A percentile compares a stretch with the other conserved stretches of the same genome.
These are phyloP conservation scores for Myrmophylax atrothorax DNA, from an alignment of 2,113 vertebrate genomes.

Conservation along the genomic window DNA sequence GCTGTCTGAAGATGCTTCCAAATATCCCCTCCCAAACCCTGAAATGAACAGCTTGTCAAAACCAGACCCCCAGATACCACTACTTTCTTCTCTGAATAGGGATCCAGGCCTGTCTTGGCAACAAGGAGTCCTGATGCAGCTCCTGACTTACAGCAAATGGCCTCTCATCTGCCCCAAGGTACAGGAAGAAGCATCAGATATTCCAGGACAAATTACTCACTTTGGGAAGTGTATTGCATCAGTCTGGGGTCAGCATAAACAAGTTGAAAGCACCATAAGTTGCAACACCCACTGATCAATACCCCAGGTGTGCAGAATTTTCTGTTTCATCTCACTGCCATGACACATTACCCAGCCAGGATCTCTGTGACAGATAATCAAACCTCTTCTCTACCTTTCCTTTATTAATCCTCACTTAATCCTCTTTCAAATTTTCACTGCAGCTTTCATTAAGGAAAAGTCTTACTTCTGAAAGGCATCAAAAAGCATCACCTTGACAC, in stretches of 20 bases:
- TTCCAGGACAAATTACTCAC: neutral
- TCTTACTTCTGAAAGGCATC: neutral
- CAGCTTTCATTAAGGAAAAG: neutral
- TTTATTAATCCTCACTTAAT: neutral
- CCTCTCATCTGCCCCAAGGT: rapidly evolving
- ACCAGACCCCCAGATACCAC: neutral
- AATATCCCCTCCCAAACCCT: neutral
- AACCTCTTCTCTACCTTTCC: neutral
- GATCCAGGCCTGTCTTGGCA: too few relatives aligned
- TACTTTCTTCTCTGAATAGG: neutral
- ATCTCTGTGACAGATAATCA: neutral
- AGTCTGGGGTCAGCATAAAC: neutral
- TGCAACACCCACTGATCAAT: neutral
- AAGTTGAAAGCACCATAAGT: rapidly evolving
- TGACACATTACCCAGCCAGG: rapidly evolving
- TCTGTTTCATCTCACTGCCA: neutral
- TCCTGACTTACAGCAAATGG: neutral
- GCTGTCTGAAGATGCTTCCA: neutral
- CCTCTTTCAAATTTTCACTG: neutral
- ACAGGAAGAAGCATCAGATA: neutral
- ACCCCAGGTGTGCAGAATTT: neutral
- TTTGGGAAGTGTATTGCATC: rapidly evolving
- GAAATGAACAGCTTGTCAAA: neutral
- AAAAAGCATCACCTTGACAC: neutral
- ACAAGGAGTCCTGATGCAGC: neutral